A percentile compares a stretch with the other conserved stretches of the same genome.
These are phyloP conservation scores for Platyrinchus mystaceus DNA, from an alignment of 2,797 vertebrate genomes.

Conservation along the genomic window DNA sequence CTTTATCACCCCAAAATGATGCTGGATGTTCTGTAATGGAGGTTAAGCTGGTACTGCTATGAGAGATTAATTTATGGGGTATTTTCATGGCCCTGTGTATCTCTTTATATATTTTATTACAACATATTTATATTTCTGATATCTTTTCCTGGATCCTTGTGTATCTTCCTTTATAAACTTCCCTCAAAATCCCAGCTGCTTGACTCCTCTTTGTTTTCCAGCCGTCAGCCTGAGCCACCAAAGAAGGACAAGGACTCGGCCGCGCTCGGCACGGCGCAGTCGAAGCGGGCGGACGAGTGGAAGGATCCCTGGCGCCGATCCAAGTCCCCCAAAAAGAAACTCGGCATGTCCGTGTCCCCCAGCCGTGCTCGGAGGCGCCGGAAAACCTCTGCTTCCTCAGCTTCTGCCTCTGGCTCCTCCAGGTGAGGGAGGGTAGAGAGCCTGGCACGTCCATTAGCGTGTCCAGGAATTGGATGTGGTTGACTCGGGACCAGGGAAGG, in stretches of 20 bases:
- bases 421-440: conserved; percentile 73
- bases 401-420: conserved; percentile 91
- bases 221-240: conserved; percentile 86
- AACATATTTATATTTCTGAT: not conserved
- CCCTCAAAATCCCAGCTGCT: not conserved
- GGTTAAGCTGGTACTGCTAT: rapidly evolving
- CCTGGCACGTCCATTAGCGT: rapidly evolving
- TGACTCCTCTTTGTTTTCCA: conserved; percentile 23
- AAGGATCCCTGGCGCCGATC: conserved; percentile 98
- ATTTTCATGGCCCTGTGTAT: not conserved
- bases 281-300: conserved; percentile 94
- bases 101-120: rapidly evolving
- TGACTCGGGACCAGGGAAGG: not conserved
- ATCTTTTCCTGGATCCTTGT: rapidly evolving
- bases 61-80: not conserved
- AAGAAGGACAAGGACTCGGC: conserved; percentile 81
- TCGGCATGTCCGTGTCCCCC: conserved; percentile 83
- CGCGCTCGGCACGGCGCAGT: conserved; percentile 58
- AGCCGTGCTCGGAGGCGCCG: conserved; percentile 87
- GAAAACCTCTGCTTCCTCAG: conserved; percentile 89
- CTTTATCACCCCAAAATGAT: not conserved
- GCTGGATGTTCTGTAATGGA: not conserved
- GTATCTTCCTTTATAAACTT: not conserved
- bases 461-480: rapidly evolving
- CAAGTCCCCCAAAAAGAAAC: conserved; percentile 92